phyloP scores from a whole-genome alignment of 2,888 invertebrate genomes.

The Xestia ashworthii region DNA sequence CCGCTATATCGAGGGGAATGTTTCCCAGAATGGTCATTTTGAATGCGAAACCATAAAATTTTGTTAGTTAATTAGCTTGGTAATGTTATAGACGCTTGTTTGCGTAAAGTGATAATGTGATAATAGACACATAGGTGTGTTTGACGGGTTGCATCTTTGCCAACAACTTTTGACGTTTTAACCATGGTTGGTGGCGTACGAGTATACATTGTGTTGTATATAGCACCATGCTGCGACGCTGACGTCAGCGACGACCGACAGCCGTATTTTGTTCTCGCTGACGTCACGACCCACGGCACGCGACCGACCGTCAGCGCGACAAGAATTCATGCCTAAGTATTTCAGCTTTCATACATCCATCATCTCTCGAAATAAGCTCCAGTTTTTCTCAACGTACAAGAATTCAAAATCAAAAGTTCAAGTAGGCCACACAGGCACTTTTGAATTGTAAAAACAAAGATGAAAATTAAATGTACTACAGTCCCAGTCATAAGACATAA shows the following conservation, averaged over 20 bases:
- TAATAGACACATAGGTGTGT: constrained; percentile 19
- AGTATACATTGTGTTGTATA: too few species aligned
- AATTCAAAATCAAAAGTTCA: neutral
- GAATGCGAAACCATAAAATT: constrained; percentile 74
- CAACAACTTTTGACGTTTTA: neutral
- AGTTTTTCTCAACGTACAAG: neutral
- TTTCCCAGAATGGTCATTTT: constrained; percentile 76
- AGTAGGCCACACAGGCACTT: too few species aligned
- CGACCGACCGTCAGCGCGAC: too few species aligned
- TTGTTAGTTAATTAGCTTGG: constrained; percentile 73
- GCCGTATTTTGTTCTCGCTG: too few species aligned
- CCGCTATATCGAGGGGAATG: constrained; percentile 75
- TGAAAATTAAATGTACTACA: too few species aligned
- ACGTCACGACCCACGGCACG: too few species aligned
- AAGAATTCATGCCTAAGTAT: neutral
- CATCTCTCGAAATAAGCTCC: too few species aligned
- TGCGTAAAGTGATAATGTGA: constrained; percentile 45
- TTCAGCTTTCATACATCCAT: neutral
- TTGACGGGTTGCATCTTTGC: neutral
- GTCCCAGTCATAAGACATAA: too few species aligned
- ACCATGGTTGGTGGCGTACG: neutral
- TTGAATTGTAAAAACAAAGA: too few species aligned
- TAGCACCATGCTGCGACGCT: too few species aligned
- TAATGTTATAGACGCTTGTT: constrained; percentile 63
- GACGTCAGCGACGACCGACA: too few species aligned